A percentile compares a stretch with the other conserved stretches of the same genome.
These are phyloP conservation scores for Trachurus trachurus DNA, from an alignment of 2,797 vertebrate species.

Conservation along the genomic window DNA sequence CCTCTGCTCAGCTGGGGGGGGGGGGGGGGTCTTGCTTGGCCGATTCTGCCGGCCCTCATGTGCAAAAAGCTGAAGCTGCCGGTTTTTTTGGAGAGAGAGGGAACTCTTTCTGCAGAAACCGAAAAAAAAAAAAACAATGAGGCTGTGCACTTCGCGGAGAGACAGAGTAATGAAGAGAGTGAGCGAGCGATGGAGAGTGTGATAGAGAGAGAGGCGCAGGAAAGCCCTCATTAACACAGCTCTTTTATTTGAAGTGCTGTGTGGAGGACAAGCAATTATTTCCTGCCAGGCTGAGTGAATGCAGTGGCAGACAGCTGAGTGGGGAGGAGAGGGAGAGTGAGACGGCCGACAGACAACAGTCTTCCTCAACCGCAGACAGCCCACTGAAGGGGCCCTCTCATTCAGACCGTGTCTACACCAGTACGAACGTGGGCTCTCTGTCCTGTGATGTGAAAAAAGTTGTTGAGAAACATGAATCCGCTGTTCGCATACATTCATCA, in stretches of 20 bases:
- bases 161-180: conserved; percentile 60
- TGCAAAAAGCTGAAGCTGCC: conserved; percentile 21
- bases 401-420: conserved; percentile 26
- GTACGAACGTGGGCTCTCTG: conserved; percentile 5
- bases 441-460: conserved; percentile 5
- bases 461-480: conserved; percentile 32
- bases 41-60: background rate
- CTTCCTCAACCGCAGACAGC: conserved; percentile 30
- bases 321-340: conserved; percentile 21
- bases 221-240: conserved; percentile 85
- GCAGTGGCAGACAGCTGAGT: conserved; percentile 64
- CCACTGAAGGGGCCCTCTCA: conserved; percentile 49
- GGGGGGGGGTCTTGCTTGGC: too few species aligned
- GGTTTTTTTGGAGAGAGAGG: conserved; percentile 12
- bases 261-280: conserved; percentile 81
- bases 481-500: background rate
- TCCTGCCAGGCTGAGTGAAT: conserved; percentile 71
- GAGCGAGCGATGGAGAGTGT: conserved; percentile 55
- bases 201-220: conserved; percentile 65
- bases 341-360: conserved; percentile 34
- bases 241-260: conserved; percentile 82
- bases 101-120: conserved; percentile 35
- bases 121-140: conserved; percentile 56
- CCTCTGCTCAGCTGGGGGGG: conserved; percentile 42
- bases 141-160: conserved; percentile 48